Base-by-base conservation (phyloP, 2,113 vertebrate genomes). In the Oryzias curvinotus region DNA sequence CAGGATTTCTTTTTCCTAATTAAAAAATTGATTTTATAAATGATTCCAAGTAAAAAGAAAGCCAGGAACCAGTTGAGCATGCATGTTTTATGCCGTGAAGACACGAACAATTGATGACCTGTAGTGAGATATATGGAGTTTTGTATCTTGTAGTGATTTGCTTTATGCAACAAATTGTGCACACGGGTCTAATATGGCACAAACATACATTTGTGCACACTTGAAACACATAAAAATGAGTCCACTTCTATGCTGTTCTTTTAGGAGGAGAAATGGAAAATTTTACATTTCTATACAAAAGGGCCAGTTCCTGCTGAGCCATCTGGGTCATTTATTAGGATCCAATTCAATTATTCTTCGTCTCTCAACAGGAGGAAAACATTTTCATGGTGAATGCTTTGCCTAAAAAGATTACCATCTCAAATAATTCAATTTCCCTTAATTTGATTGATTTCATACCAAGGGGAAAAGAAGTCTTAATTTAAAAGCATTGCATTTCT, bases 371-470 rank as follows among this genome's bases (percentile, higher is more conserved):
- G 75, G 77, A 87, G 78, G 78, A 86, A 86, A 85, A 89, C 79
- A 87, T 88, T 86, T 87, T 85, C 85, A 88, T 88, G 85, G 87
- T 83, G 78, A 84, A 85, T 71, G 83, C 76, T 83, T 90, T 87
- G 77, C 81, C 77, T 87, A 84, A 90, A 85, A 83, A 85, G 84
- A 89, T 88, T 85, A 87, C 77, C 81, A 88, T 87, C 84, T 87
- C 76, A 87, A 87, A 88, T 85, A 89, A 90, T 90, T 85, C 81
- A 87, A 88, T 86, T 88, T 87, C 81, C 71, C 54, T 82, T 88
- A 82, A 90, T 90, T 88, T 90, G 84, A 87, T 88, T 90, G 85
- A 87, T 90, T 88, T 88, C 78, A 81, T 84, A 87, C 76, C 81
- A 61, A 67, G 65, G 58, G 81, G 77, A 71, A 57, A 78, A 71